Evolutionary conservation across 2,113 vertebrate genomes (phyloP).

Genomic region (Garra rufa): DNA sequence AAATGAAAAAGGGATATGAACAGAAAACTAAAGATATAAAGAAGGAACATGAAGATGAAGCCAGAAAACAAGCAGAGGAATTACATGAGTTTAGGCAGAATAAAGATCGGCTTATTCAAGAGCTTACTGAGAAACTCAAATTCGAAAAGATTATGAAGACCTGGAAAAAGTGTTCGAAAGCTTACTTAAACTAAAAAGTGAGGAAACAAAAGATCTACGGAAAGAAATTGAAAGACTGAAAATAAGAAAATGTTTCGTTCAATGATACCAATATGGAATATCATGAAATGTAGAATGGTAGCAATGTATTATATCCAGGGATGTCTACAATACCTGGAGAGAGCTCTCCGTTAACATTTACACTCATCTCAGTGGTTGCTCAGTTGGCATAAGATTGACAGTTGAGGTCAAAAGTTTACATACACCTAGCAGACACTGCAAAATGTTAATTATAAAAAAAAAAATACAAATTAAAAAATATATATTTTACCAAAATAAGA

Average conservation of each 20-base stretch:
- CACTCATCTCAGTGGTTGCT: no score
- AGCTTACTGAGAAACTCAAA: not conserved
- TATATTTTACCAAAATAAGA: no score
- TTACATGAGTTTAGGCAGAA: not conserved
- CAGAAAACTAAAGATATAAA: not conserved
- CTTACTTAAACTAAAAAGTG: not conserved
- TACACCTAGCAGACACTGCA: no score
- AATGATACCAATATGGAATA: not conserved
- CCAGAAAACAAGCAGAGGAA: not conserved
- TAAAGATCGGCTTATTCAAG: not conserved
- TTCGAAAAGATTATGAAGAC: not conserved
- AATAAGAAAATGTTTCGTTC: not conserved
- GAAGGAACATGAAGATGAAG: not conserved
- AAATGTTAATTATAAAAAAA: no score
- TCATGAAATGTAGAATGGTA: not conserved
- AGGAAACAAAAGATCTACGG: not conserved
- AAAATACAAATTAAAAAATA: no score
- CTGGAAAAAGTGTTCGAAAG: not conserved
- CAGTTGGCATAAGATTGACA: no score
- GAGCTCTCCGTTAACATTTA: no score
- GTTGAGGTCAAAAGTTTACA: no score
- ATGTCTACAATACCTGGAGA: not conserved
- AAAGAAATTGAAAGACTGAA: not conserved
- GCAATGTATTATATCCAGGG: not conserved
- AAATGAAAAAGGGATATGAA: not conserved